Conservation (phyloP, 2,113 vertebrate species). For the Tetraodon nigroviridis region DNA sequence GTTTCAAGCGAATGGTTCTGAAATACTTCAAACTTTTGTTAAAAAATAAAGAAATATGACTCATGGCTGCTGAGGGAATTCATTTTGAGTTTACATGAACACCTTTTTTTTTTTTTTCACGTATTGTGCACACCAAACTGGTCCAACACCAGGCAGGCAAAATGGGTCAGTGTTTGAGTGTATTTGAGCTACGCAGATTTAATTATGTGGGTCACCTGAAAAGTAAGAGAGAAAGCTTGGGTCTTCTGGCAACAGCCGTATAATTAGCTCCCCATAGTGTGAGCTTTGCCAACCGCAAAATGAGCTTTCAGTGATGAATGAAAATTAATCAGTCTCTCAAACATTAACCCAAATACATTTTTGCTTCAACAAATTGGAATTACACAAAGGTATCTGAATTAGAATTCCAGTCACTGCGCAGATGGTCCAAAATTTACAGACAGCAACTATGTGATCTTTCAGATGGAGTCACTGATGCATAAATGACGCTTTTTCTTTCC, state of each 20-base stretch:
- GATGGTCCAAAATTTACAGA: conserved; percentile 8
- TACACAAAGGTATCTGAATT: conserved; percentile 6
- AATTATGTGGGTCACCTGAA: conserved; percentile 33
- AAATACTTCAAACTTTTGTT: background rate
- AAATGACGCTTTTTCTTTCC: too few species aligned
- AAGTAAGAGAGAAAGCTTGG: conserved; percentile 14
- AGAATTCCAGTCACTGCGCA: conserved; percentile 8
- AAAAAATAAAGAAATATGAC: too few species aligned
- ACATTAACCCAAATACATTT: conserved; percentile 11
- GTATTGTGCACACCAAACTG: too few species aligned
- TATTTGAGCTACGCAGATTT: conserved; percentile 6
- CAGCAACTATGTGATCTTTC: too few species aligned
- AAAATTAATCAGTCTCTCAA: conserved; percentile 1
- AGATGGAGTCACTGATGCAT: too few species aligned
- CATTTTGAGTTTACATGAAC: too few species aligned
- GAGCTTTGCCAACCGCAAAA: background rate
- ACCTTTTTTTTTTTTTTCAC: too few species aligned
- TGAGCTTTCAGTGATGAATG: background rate
- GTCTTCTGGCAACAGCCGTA: conserved; percentile 2
- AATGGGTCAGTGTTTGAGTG: background rate
- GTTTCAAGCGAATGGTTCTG: background rate
- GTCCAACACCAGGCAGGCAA: too few species aligned
- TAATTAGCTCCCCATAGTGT: background rate
- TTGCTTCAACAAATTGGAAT: conserved; percentile 13
- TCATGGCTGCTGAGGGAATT: too few species aligned